Conservation (phyloP, 2,888 invertebrate species). For the Philopedon plagiatum region DNA sequence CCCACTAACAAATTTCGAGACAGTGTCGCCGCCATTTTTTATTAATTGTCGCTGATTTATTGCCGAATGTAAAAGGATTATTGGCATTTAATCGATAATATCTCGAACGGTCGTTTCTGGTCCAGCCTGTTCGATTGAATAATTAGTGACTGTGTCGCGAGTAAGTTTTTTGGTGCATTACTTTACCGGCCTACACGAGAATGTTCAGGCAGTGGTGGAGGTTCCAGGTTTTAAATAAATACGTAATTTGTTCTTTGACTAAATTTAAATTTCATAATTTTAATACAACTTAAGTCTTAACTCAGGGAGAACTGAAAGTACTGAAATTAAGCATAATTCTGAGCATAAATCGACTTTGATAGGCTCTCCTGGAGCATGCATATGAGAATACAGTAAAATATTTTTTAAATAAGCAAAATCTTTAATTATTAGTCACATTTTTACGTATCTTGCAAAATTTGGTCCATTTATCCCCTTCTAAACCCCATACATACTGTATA, state of each 20-base stretch:
- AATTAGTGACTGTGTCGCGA: slow-evolving; percentile 28
- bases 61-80: slow-evolving; percentile 36
- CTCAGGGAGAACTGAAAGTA: neutral
- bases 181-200: slow-evolving; percentile 37
- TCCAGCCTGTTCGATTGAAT: slow-evolving; percentile 33
- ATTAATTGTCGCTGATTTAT: slow-evolving; percentile 40
- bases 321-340: too few species aligned
- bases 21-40: slow-evolving; percentile 37
- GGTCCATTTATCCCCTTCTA: too few species aligned
- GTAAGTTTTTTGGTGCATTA: slow-evolving; percentile 25
- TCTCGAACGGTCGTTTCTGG: slow-evolving; percentile 36
- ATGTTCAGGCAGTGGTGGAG: slow-evolving; percentile 30
- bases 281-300: neutral
- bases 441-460: too few species aligned
- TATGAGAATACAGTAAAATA: too few species aligned
- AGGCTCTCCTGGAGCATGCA: too few species aligned
- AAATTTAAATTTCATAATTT: too few species aligned
- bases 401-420: too few species aligned
- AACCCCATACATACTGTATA: too few species aligned
- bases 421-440: too few species aligned
- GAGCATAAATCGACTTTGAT: too few species aligned
- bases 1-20: slow-evolving; percentile 41
- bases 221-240: neutral
- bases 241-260: neutral
- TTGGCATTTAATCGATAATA: slow-evolving; percentile 46